phyloP scores from a whole-genome alignment of 1,140 invertebrate genomes.

The Brachionus angularis region DNA sequence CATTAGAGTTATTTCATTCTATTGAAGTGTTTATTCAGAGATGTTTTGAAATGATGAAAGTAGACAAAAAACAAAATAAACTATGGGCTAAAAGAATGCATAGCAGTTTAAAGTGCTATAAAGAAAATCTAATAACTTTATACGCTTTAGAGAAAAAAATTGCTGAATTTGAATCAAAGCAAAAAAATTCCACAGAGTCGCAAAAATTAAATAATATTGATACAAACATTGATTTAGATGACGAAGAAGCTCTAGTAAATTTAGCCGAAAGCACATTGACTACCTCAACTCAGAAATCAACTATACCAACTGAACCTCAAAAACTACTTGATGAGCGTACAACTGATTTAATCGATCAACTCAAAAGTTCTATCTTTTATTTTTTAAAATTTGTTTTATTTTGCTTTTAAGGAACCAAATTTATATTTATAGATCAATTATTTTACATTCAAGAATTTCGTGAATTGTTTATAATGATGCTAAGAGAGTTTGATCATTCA shows the following conservation, averaged over 20 bases:
- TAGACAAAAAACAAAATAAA: constrained; percentile 27
- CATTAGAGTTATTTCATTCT: constrained; percentile 40
- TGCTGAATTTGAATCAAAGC: not conserved
- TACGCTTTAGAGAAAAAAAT: constrained; percentile 24
- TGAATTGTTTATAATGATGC: constrained; percentile 35
- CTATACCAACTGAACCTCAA: not conserved
- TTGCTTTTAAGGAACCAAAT: not conserved
- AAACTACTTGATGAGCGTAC: not conserved
- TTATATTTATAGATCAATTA: constrained; percentile 20
- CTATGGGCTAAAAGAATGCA: constrained; percentile 41
- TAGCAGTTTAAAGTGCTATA: constrained; percentile 31
- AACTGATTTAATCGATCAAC: not conserved
- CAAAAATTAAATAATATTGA: not conserved
- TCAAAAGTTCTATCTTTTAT: constrained; percentile 1
- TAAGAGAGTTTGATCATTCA: constrained; percentile 18
- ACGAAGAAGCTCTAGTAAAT: not conserved
- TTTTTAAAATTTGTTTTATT: not conserved
- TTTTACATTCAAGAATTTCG: constrained; percentile 44
- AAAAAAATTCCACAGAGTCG: not conserved
- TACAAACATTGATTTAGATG: constrained; percentile 2
- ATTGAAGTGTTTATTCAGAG: constrained; percentile 37
- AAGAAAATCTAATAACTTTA: constrained; percentile 30
- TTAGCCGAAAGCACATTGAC: not conserved
- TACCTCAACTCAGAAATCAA: not conserved
- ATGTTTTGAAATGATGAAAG: constrained; percentile 41